Conservation (phyloP, 2,888 invertebrate species). For the Scaptomyza tumidula region DNA sequence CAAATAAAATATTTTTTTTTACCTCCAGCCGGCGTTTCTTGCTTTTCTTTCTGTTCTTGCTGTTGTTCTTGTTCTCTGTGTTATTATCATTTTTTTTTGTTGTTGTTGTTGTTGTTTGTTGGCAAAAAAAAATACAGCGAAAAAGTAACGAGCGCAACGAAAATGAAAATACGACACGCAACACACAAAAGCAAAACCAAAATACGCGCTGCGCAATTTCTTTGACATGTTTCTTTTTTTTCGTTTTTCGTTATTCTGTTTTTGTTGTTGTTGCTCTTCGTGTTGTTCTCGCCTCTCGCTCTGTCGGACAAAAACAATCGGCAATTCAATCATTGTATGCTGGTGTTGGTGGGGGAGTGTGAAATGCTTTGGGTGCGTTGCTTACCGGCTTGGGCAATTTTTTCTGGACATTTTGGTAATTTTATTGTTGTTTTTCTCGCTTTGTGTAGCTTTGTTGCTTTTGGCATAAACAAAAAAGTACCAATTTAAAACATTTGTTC, state of each 20-base stretch:
- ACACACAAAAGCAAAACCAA: constrained; percentile 17
- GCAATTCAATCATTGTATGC: neutral
- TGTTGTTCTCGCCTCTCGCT: neutral
- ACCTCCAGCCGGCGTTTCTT: constrained; percentile 43
- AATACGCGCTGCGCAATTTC: constrained; percentile 70
- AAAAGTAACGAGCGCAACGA: constrained; percentile 38
- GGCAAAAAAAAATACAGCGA: neutral
- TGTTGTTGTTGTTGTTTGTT: constrained; percentile 18
- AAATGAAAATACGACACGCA: constrained; percentile 58
- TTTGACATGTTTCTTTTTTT: constrained; percentile 35
- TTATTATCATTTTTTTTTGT: constrained; percentile 35
- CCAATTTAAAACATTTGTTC: constrained; percentile 32
- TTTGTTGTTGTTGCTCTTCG: constrained; percentile 4
- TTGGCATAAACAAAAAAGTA: constrained; percentile 18
- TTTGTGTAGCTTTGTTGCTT: neutral
- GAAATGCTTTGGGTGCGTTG: neutral
- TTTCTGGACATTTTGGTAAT: constrained; percentile 5
- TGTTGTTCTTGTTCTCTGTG: constrained; percentile 13
- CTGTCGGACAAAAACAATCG: neutral
- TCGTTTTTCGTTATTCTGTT: constrained; percentile 9
- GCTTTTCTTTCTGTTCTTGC: constrained; percentile 8
- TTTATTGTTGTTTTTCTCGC: constrained; percentile 2
- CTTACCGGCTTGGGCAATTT: constrained; percentile 20
- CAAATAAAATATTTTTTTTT: constrained; percentile 40
- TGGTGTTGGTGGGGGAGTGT: no score